These are phyloP conservation scores for Neuroscelio doddi DNA, from an alignment of 2,888 invertebrate genomes.

Conservation along the genomic window DNA sequence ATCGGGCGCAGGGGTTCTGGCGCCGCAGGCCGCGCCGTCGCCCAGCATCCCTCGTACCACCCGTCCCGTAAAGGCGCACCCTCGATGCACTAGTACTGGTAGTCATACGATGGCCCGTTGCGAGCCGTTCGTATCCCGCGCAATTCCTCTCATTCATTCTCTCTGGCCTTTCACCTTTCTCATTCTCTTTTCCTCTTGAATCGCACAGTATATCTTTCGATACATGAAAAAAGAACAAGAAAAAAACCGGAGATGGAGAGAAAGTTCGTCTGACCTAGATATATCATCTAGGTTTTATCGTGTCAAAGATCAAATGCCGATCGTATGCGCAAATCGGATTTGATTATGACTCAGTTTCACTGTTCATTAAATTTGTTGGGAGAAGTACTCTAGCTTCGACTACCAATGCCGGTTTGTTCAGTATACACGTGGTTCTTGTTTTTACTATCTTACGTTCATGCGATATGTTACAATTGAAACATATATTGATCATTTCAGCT, in stretches of 20 bases:
- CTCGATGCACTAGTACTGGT: conserved; percentile 65
- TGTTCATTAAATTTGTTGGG: too few species aligned
- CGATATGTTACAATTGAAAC: too few species aligned
- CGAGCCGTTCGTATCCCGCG: conserved; percentile 56
- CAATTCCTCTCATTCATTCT: conserved; percentile 37
- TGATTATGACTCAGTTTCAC: too few species aligned
- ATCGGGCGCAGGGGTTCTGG: conserved; percentile 58
- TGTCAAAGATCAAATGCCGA: background rate
- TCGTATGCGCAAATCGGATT: too few species aligned
- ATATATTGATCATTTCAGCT: too few species aligned
- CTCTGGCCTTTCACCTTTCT: conserved; percentile 3
- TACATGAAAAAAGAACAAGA: background rate
- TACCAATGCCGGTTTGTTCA: background rate
- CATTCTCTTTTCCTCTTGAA: background rate
- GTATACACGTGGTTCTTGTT: background rate
- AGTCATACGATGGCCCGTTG: conserved; percentile 70
- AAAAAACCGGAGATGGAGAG: background rate
- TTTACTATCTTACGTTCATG: background rate
- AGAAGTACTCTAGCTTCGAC: background rate
- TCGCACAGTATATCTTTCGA: background rate
- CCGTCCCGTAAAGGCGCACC: conserved; percentile 68
- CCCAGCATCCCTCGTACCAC: conserved; percentile 69
- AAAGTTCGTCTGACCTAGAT: background rate
- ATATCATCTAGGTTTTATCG: background rate
- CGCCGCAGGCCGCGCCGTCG: conserved; percentile 71